Base-by-base conservation (phyloP, 2,888 invertebrate genomes). In the Hanleya hanleyi region DNA sequence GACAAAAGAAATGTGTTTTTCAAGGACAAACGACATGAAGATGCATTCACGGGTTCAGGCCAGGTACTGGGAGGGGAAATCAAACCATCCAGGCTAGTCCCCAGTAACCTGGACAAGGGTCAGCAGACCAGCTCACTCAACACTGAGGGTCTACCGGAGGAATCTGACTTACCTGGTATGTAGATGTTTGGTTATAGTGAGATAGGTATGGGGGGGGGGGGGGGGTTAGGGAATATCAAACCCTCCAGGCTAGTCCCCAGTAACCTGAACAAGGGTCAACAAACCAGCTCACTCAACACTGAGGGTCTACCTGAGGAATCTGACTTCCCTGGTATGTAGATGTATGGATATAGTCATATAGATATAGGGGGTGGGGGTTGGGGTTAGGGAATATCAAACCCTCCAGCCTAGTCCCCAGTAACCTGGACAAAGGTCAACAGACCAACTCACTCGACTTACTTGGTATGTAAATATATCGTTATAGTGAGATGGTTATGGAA, bases 61-160 rank as follows among this genome's bases (percentile, higher is more conserved):
- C 87, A 88, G 75, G 77, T 83, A 5, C 74, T 90, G 51, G 88
- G 88, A 50, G 89, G 89, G 9, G 86, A 87, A 15, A 83, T 83
- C 0, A 82, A 83, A 74, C 87, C 87, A 1, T 89, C 89, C 0
- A 78, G 88, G 38, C 84, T 89, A 68, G 81, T 89, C 9, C 85
- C 87, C 4, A 80, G 81, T 35, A 83, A 83, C 47, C 74, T 83
- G 38, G 64, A 78, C 61, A 70, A 71, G 61, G 37, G 15, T 5
- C 51, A 36, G 29, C 70, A 69, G 41, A 38, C 33, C 9, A 57
- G 61, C 29, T 22, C 61, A 32, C 15, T 26, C 15, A 64, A 64
- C 26, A 26, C 3, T 22, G 12, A 37, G 64, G 64, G 38, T 15
- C 37, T 64, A 26, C 15, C 18, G 26, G 64, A 64, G 36, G 64